These are phyloP conservation scores for Pterostichus niger DNA, from an alignment of 2,888 invertebrate species.

Conservation along the genomic window DNA sequence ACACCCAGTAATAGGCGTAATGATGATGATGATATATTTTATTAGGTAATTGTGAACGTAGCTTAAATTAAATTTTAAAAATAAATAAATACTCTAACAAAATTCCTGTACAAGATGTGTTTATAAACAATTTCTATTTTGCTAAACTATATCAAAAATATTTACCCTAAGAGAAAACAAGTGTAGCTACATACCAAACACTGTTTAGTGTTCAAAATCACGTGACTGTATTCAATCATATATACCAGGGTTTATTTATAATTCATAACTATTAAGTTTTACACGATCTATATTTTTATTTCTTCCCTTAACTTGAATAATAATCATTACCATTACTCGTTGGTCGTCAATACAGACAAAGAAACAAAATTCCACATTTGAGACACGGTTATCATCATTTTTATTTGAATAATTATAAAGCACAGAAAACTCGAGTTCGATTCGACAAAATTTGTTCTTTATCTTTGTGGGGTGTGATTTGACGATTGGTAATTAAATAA, in stretches of 20 bases:
- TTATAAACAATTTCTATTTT: too few species aligned
- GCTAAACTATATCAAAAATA: slow-evolving; percentile 8
- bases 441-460: too few species aligned
- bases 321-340: background rate
- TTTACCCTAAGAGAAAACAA: slow-evolving; percentile 6
- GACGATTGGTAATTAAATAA: too few species aligned
- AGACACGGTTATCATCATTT: background rate
- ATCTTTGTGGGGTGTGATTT: too few species aligned
- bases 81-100: too few species aligned
- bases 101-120: too few species aligned
- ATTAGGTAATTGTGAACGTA: too few species aligned
- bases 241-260: background rate
- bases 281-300: slow-evolving; percentile 26
- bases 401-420: too few species aligned
- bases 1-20: too few species aligned
- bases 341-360: background rate
- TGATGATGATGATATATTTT: too few species aligned
- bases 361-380: background rate
- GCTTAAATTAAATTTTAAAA: too few species aligned
- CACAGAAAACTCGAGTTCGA: too few species aligned
- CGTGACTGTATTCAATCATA: slow-evolving; percentile 3
- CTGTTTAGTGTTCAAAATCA: background rate
- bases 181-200: background rate
- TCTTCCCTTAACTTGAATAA: slow-evolving; percentile 2
- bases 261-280: slow-evolving; percentile 14